phyloP scores from a whole-genome alignment of 2,113 vertebrate genomes.

The Tragulus kanchil region DNA sequence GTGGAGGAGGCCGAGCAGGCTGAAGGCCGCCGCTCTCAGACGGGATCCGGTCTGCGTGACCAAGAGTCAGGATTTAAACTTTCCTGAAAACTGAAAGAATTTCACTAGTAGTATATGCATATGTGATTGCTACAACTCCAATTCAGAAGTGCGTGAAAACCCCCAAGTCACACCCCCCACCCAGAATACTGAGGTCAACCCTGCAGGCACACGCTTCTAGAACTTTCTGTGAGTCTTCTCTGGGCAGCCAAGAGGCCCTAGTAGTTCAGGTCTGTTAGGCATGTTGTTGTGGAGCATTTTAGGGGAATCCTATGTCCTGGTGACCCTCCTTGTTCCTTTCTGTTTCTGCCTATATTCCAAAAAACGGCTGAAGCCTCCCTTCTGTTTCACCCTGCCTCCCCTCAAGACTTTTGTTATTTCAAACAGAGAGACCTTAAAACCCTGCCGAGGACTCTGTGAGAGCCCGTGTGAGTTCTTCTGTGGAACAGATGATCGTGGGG shows the following conservation, averaged over 20 bases:
- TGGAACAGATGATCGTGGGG: fast-evolving
- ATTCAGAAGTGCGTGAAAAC: background rate
- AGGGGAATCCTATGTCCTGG: background rate
- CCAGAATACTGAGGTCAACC: fast-evolving
- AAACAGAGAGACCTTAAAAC: background rate
- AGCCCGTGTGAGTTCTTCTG: fast-evolving
- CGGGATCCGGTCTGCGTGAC: background rate
- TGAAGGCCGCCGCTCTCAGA: background rate
- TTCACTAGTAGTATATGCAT: background rate
- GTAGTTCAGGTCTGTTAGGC: no score
- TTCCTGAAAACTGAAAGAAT: background rate
- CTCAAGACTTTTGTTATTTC: background rate
- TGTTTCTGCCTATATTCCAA: background rate
- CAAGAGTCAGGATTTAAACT: background rate
- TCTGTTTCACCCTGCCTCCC: background rate
- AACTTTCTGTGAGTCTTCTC: background rate
- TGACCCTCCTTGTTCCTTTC: background rate
- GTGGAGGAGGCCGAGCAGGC: fast-evolving
- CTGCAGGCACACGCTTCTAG: background rate
- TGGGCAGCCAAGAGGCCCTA: background rate
- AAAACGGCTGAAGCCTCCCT: background rate
- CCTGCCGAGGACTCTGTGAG: fast-evolving
- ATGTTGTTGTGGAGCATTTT: background rate
- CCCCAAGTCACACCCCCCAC: background rate
- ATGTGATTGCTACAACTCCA: background rate